Evolutionary conservation across 1,140 invertebrate species (phyloP).

Genomic region (Planococcus citri): DNA sequence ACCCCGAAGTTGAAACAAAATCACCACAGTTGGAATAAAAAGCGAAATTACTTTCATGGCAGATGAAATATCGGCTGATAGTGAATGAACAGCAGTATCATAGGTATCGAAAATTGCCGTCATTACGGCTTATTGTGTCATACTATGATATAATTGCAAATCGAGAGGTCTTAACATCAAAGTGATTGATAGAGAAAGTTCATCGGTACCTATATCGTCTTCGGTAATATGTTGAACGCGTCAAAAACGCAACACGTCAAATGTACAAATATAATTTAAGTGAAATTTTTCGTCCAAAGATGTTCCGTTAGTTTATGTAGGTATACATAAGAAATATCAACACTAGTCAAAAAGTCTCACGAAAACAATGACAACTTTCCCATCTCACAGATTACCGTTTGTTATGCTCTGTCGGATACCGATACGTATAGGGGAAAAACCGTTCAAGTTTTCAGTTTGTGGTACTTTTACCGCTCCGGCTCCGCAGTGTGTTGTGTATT

Average conservation of each 20-base stretch:
- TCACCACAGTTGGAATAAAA: not conserved
- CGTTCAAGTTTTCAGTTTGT: conserved; percentile 10
- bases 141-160: conserved; percentile 13
- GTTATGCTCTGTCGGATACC: conserved; percentile 17
- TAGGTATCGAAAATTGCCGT: not conserved
- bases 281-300: not conserved
- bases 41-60: conserved; percentile 17
- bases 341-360: conserved; percentile 8
- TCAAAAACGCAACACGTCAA: conserved; percentile 11
- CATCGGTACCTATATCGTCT: not conserved
- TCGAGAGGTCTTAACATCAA: not conserved
- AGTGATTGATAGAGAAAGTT: conserved; percentile 19
- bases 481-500: not conserved
- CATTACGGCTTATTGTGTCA: conserved; percentile 15
- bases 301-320: not conserved
- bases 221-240: conserved; percentile 1
- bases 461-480: conserved; percentile 10
- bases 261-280: conserved; percentile 16
- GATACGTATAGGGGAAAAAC: conserved; percentile 15
- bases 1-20: conserved; percentile 2
- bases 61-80: not conserved
- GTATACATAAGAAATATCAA: not conserved
- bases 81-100: not conserved
- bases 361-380: conserved; percentile 20
- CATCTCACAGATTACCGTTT: conserved; percentile 9